Percentiles rank a stretch among this genome's conserved stretches.
Conservation (phyloP, 2,888 invertebrate genomes). For the Lepidochrysops patricia region DNA sequence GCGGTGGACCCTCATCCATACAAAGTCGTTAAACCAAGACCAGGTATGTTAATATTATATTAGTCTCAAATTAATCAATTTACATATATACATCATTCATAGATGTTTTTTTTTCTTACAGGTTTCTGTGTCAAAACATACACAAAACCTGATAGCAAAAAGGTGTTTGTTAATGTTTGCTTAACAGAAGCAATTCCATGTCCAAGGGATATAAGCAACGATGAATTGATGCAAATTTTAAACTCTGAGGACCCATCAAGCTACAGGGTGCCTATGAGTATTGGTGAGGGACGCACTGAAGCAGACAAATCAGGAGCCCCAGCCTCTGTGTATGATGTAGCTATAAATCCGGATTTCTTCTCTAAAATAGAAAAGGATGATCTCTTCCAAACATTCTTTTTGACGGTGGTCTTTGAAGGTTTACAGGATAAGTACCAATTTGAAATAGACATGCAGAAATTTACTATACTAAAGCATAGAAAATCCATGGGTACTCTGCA, state of each 20-base stretch:
- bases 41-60: conserved; percentile 69
- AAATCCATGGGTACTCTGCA: conserved; percentile 83
- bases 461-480: conserved; percentile 80
- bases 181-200: conserved; percentile 83
- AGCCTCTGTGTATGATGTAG: conserved; percentile 87
- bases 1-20: conserved; percentile 67
- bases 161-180: conserved; percentile 91
- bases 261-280: conserved; percentile 91
- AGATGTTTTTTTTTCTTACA: conserved; percentile 36
- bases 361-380: conserved; percentile 81
- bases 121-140: conserved; percentile 87
- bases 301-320: conserved; percentile 83
- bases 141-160: conserved; percentile 77
- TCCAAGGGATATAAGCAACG: conserved; percentile 81
- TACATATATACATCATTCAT: neutral
- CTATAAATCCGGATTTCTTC: conserved; percentile 85
- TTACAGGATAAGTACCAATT: conserved; percentile 83
- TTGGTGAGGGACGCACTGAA: conserved; percentile 86
- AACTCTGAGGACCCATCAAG: conserved; percentile 80
- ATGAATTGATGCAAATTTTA: conserved; percentile 80
- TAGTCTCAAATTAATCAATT: conserved; percentile 1
- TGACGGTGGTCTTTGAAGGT: conserved; percentile 85
- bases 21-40: conserved; percentile 78
- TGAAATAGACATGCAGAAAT: conserved; percentile 77
- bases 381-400: conserved; percentile 85